Conservation (phyloP, 2,888 invertebrate genomes). For the Cheilosia vulpina region DNA sequence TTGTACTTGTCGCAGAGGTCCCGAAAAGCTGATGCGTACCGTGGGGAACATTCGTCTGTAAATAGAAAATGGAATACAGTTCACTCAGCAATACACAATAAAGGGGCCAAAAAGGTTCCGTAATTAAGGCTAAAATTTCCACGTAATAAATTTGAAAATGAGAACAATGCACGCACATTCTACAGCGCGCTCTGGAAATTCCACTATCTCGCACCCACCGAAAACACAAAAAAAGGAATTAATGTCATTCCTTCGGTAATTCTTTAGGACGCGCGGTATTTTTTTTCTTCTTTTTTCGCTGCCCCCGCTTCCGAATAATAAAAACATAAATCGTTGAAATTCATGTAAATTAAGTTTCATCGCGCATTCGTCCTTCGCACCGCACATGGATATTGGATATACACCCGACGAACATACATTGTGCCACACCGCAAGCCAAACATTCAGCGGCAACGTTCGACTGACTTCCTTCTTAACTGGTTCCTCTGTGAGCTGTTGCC, state of each 20-base stretch:
- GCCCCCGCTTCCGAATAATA: constrained; percentile 68
- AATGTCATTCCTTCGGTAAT: constrained; percentile 68
- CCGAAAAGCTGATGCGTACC: constrained; percentile 95
- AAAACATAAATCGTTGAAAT: constrained; percentile 76
- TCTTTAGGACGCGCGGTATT: constrained; percentile 72
- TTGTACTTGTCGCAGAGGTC: constrained; percentile 86
- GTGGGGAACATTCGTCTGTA: constrained; percentile 99
- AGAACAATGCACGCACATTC: constrained; percentile 75
- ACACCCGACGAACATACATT: constrained; percentile 10
- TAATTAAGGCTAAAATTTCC: constrained; percentile 67
- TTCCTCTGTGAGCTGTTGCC: constrained; percentile 48
- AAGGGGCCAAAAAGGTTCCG: constrained; percentile 8
- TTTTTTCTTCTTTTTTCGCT: constrained; percentile 22
- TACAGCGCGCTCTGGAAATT: constrained; percentile 15
- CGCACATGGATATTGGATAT: constrained; percentile 27
- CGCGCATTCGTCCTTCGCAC: constrained; percentile 76
- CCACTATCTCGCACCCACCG: constrained; percentile 63
- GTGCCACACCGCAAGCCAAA: background rate
- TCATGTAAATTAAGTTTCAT: constrained; percentile 79
- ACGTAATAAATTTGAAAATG: constrained; percentile 68
- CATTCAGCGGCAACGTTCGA: constrained; percentile 41
- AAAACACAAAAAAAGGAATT: constrained; percentile 36
- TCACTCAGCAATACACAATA: constrained; percentile 9
- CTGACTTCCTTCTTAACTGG: constrained; percentile 75
- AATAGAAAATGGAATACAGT: constrained; percentile 59